phyloP scores from a whole-genome alignment of 2,113 vertebrate genomes.

The Tympanuchus pallidicinctus region DNA sequence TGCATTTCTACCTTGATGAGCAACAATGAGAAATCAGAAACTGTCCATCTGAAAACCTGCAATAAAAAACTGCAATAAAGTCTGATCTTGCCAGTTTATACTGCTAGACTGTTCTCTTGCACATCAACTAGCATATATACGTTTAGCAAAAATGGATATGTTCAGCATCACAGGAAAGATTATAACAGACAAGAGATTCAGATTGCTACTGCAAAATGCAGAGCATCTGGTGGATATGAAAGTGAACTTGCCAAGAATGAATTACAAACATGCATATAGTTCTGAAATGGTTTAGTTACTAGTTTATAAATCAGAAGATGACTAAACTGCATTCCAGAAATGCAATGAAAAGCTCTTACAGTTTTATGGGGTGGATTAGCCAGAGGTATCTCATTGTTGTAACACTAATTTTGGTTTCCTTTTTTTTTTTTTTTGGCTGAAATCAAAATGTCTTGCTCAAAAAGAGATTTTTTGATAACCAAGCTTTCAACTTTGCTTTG shows the following conservation, averaged over 20 bases:
- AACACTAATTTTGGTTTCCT: not conserved
- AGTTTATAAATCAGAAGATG: not conserved
- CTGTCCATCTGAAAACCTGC: slow-evolving; percentile 22
- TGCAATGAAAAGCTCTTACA: not conserved
- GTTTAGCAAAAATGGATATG: slow-evolving; percentile 14
- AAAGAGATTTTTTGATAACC: not conserved
- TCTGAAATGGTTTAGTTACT: not conserved
- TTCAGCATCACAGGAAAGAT: slow-evolving; percentile 30
- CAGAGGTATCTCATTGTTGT: not conserved
- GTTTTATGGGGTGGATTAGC: not conserved
- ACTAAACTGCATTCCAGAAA: not conserved
- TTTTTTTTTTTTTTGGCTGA: not conserved
- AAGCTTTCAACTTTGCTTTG: not conserved
- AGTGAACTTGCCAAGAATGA: slow-evolving; percentile 17
- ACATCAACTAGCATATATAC: slow-evolving; percentile 6
- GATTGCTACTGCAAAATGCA: slow-evolving; percentile 28
- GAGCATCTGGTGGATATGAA: slow-evolving; percentile 1
- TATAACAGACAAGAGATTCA: slow-evolving; percentile 42
- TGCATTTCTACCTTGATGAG: slow-evolving; percentile 24
- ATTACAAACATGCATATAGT: not conserved
- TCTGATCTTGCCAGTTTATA: slow-evolving; percentile 3
- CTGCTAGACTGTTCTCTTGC: not conserved
- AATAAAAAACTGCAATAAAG: not conserved
- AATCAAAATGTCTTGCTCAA: not conserved
- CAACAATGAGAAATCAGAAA: not conserved